Evolutionary conservation across 2,797 vertebrate genomes (phyloP).

Genomic region (Apodemus agrarius): DNA sequence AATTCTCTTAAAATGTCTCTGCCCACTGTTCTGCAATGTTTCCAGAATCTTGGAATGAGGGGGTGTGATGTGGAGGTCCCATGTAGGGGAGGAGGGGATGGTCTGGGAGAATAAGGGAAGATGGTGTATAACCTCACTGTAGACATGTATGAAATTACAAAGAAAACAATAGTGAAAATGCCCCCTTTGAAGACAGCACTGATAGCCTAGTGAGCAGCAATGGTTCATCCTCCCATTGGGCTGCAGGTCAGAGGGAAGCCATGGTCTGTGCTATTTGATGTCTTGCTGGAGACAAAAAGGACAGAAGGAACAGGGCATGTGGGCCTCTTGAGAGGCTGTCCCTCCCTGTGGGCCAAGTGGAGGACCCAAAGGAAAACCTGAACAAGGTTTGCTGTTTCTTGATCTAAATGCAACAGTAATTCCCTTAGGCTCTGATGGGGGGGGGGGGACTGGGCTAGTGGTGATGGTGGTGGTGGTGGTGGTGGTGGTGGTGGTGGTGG

Average conservation of each 20-base stretch:
- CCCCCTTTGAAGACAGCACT: background rate
- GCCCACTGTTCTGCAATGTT: background rate
- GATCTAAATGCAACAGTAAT: background rate
- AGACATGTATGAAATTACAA: background rate
- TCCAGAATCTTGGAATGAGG: background rate
- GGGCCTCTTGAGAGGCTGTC: background rate
- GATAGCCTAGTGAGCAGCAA: background rate
- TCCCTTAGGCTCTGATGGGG: background rate
- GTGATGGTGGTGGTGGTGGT: background rate
- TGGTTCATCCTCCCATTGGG: background rate
- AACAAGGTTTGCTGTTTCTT: background rate
- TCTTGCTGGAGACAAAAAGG: background rate
- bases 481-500: accelerated
- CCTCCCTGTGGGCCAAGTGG: background rate
- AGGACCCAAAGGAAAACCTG: background rate
- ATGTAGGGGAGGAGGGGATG: background rate
- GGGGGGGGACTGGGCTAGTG: accelerated
- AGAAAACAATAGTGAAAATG: background rate
- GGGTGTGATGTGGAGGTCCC: background rate
- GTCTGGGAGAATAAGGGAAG: background rate
- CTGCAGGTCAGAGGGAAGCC: constrained; percentile 7
- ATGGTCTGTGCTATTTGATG: background rate
- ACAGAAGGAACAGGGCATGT: background rate
- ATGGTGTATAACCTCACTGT: background rate
- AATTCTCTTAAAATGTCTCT: background rate